Base-by-base conservation (phyloP, 2,113 vertebrate species). In the Oryzias curvinotus region DNA sequence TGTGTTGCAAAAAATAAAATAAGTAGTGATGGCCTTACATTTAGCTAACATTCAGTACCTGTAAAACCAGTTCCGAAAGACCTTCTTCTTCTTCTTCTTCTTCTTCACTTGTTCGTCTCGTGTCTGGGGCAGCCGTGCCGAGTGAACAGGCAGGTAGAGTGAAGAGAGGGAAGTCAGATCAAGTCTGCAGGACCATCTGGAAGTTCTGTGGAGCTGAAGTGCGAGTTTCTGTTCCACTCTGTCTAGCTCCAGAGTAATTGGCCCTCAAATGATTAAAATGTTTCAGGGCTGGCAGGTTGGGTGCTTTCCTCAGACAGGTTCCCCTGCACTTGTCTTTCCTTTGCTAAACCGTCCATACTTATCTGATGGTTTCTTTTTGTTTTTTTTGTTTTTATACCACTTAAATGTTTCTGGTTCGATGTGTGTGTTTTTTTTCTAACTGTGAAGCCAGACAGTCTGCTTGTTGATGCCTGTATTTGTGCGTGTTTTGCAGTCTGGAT, bases 251-350 rank as follows among this genome's bases (percentile, higher is more conserved):
- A 80, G 80, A 88, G 77, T 83, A 83, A 81, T 87, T 88, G 81
- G 81, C 77, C 85, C 23, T 82, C 83, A 81, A 76, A 81, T 82
- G 84, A 89, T 89, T 85, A 70, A 76, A 85, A 82, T 77, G 75
- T 85, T 88, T 85, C 61, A 46, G 50, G 48, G 62, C 71, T 85
- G 83, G 83, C 82, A 86, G 81, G 75, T 80, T 21, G 79, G 80
- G 69, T 47, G 45, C 73, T 73, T 71, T 78, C 75, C 60, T 41
- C 82, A 75, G 74, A 73, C 65, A 60, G 79, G 55, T 59, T 44
- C 53, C 21, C 62, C 54, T 42, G 36, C 57, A 53, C 60, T 71
- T 50, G 47, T 69, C 30, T 14, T 62, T 30, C 19, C 52, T 80
- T 78, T 71, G 54, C 19, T 52, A 28, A 30, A 46, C 62, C 62